phyloP scores from a whole-genome alignment of 2,888 invertebrate genomes.

The Spialia ferax region DNA sequence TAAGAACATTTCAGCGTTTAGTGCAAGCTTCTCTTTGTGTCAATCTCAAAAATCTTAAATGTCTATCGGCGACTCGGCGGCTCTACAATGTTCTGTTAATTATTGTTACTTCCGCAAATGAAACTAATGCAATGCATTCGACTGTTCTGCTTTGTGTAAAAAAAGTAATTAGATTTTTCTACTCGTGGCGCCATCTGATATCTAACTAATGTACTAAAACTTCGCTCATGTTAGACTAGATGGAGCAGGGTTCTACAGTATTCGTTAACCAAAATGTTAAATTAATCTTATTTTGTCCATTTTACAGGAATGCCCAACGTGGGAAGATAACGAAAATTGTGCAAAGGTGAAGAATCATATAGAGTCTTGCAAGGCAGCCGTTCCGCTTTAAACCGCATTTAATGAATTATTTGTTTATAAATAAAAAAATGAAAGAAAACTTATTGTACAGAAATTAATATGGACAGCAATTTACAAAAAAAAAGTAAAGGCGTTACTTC shows the following conservation, averaged over 20 bases:
- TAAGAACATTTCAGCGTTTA: too few relatives aligned
- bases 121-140: too few relatives aligned
- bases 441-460: neutral
- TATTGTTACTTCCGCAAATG: too few relatives aligned
- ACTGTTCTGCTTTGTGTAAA: neutral
- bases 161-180: neutral
- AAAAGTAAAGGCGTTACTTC: too few relatives aligned
- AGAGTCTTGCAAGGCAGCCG: constrained; percentile 53
- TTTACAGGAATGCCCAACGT: constrained; percentile 70
- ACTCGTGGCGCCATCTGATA: neutral
- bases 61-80: too few relatives aligned
- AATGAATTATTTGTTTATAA: neutral
- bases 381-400: constrained; percentile 12
- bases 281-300: neutral
- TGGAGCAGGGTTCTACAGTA: neutral
- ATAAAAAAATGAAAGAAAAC: neutral
- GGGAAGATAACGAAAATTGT: constrained; percentile 60
- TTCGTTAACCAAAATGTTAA: neutral
- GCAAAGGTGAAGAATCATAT: constrained; percentile 58
- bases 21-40: too few relatives aligned
- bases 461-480: too few relatives aligned
- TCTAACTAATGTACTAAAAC: neutral
- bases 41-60: too few relatives aligned
- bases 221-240: neutral
- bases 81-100: too few relatives aligned